Evolutionary conservation across 2,888 invertebrate genomes (phyloP).

Genomic region (Eumerus sabulonum): DNA sequence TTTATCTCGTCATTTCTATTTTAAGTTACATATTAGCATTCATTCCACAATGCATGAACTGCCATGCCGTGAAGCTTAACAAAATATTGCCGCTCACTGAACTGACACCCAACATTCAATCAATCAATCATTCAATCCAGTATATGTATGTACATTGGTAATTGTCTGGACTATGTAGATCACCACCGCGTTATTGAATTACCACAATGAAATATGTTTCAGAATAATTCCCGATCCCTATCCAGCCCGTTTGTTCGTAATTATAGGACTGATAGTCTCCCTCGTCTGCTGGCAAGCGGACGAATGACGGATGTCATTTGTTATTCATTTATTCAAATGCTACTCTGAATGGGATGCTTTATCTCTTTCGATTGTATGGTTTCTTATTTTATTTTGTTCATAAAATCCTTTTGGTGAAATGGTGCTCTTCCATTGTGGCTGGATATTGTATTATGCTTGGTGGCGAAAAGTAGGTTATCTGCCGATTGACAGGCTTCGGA

Average conservation of each 20-base stretch:
- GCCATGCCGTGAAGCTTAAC: background rate
- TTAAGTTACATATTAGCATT: slow-evolving; percentile 58
- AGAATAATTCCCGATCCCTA: slow-evolving; percentile 22
- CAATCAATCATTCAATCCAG: slow-evolving; percentile 54
- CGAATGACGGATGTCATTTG: slow-evolving; percentile 18
- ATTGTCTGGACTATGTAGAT: slow-evolving; percentile 1
- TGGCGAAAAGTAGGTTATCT: slow-evolving; percentile 38
- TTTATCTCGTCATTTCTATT: too few species aligned
- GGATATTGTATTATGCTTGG: background rate
- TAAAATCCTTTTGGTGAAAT: background rate
- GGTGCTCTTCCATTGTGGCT: slow-evolving; percentile 1
- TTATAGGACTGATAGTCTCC: slow-evolving; percentile 26
- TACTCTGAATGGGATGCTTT: background rate
- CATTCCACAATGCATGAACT: slow-evolving; percentile 24
- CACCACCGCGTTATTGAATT: slow-evolving; percentile 53
- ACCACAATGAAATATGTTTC: slow-evolving; percentile 57
- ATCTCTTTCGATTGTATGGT: background rate
- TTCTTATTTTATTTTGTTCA: background rate
- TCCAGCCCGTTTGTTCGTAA: background rate
- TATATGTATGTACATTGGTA: slow-evolving; percentile 19
- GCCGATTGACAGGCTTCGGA: slow-evolving; percentile 21
- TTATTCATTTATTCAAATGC: slow-evolving; percentile 29
- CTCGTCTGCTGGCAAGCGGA: slow-evolving; percentile 6
- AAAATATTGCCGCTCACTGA: slow-evolving; percentile 23
- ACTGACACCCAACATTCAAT: slow-evolving; percentile 43